Conservation (phyloP, 2,797 vertebrate species). For the Fundulus diaphanus region DNA sequence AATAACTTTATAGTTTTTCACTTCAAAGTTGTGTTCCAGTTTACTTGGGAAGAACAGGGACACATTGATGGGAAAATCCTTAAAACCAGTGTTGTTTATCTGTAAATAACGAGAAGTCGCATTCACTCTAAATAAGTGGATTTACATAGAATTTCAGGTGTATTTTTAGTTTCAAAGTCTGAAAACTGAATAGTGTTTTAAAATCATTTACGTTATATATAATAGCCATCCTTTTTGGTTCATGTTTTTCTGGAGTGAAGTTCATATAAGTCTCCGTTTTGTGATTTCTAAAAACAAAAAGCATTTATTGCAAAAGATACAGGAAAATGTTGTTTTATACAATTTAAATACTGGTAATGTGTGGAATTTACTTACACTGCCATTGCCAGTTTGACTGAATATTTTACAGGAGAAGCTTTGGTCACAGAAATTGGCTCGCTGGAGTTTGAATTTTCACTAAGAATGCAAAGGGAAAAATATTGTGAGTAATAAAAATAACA, state of each 20-base stretch:
- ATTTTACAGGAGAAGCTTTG: constrained; percentile 66
- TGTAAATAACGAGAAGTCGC: constrained; percentile 36
- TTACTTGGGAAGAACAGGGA: constrained; percentile 61
- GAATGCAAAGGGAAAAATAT: constrained; percentile 10
- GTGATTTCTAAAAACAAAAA: constrained; percentile 44
- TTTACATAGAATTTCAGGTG: background rate
- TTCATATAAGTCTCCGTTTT: constrained; percentile 54
- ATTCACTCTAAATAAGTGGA: background rate
- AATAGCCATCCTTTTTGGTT: constrained; percentile 37
- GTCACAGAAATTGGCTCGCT: constrained; percentile 21
- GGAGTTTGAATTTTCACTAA: constrained; percentile 75
- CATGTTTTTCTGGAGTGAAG: constrained; percentile 59
- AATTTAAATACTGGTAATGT: background rate
- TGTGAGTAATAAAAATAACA: background rate
- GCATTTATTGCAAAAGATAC: background rate
- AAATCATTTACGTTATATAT: constrained; percentile 62
- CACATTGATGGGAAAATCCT: constrained; percentile 63
- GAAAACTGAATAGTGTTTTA: background rate
- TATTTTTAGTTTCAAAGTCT: background rate
- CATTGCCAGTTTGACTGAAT: constrained; percentile 64
- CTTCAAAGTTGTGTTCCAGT: constrained; percentile 60
- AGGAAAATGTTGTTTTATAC: background rate
- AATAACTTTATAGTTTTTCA: constrained; percentile 51
- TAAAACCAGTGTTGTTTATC: constrained; percentile 73
- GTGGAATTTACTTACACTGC: constrained; percentile 66